Base-by-base conservation (phyloP, 2,888 invertebrate species). In the Scrobipalpa atriplicella region DNA sequence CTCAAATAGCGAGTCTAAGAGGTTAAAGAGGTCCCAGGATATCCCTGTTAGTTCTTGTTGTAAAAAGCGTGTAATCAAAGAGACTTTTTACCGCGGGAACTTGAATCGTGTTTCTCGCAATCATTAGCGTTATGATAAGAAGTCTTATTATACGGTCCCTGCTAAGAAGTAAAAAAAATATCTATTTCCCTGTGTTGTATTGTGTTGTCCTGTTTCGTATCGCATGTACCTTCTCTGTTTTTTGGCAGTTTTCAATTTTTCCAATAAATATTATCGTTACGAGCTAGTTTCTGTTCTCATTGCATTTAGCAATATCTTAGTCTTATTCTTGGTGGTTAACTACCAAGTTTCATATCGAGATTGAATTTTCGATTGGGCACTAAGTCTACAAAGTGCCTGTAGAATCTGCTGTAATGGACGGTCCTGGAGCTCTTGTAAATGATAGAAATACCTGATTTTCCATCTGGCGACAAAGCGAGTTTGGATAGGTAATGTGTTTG, bases 341-440 rank as follows among this genome's bases (percentile, higher is more conserved):
- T n/a, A n/a, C n/a, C n/a, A n/a, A n/a, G n/a, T 85, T 85, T 87
- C 87, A 84, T 84, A 87, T 87, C 86, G 90, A 90, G 89, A 89
- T 90, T 91, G 89, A 85, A 90, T 90, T 91, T 90, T 89, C 86
- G 87, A 85, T 89, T 87, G 84, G 87, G 85, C 80, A 81, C 19
- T 52, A 5, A 52, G 7, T 52, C 82, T 83, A 81, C 81, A 83
- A 76, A 80, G 75, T 79, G 77, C 70, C 74, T 74, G 82, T 84
- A 7, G 41, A 16, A n/a, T 16, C 52, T 52, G 16, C 52, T 0
- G 52, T 19, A 84, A 83, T 84, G 80, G 83, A 85, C 83, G 82
- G 82, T 74, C 75, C 76, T 79, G 75, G 73, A 77, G 77, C n/a
- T 47, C 0, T 79, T 74, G 52, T 19, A 10, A 8, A 9, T 19